Conservation (phyloP, 2,888 invertebrate genomes). For the Galerucella nymphaeae region DNA sequence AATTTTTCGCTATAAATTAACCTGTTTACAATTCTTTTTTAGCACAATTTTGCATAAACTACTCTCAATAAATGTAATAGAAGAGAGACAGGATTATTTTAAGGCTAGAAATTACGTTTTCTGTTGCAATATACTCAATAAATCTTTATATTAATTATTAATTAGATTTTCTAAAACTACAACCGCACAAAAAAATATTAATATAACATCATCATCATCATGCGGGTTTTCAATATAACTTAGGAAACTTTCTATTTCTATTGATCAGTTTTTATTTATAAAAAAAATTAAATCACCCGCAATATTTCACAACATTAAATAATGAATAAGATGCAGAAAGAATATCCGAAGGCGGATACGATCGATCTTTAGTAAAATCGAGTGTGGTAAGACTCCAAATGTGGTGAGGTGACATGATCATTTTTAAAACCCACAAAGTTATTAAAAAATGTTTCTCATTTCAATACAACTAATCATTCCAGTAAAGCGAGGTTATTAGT, state of each 20-base stretch:
- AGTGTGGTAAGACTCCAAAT: conserved; percentile 28
- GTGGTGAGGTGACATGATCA: conserved; percentile 18
- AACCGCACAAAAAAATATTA: neutral
- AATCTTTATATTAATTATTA: no score
- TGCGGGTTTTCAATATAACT: neutral
- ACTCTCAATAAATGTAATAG: no score
- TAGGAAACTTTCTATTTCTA: conserved; percentile 4
- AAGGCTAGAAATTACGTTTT: no score
- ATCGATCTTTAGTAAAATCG: conserved; percentile 8
- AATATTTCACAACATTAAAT: conserved; percentile 15
- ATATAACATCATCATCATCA: neutral
- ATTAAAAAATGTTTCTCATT: neutral
- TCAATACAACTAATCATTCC: neutral
- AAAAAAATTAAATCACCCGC: conserved; percentile 21
- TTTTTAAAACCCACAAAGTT: conserved; percentile 5
- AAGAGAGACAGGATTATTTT: no score
- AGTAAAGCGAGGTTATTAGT: no score
- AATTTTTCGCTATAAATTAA: neutral
- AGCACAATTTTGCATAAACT: no score
- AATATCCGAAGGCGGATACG: conserved; percentile 20
- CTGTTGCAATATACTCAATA: no score
- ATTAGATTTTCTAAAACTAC: neutral
- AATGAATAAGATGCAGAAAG: neutral
- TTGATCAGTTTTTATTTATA: conserved; percentile 13
- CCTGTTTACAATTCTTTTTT: neutral